Conservation (phyloP, 1,140 invertebrate genomes). For the Drosophila equinoxialis region DNA sequence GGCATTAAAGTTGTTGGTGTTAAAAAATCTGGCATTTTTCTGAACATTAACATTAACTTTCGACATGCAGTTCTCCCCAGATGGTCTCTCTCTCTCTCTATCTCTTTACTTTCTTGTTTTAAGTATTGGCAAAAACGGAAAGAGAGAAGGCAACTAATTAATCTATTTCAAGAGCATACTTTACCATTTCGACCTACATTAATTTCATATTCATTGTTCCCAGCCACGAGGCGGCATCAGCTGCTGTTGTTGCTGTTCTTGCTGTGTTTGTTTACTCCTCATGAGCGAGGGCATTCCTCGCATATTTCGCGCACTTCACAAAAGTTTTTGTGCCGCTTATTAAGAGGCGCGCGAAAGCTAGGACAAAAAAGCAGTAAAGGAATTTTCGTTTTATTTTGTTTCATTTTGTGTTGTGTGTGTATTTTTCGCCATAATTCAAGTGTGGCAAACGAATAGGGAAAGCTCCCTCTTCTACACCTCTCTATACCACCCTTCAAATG, state of each 20-base stretch:
- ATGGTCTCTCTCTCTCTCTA: neutral
- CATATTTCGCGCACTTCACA: constrained; percentile 75
- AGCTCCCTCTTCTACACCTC: neutral
- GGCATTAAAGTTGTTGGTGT: constrained; percentile 1
- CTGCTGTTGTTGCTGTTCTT: constrained; percentile 22
- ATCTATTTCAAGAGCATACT: constrained; percentile 76
- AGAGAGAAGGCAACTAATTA: constrained; percentile 53
- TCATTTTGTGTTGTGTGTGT: neutral
- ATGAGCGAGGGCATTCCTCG: constrained; percentile 26
- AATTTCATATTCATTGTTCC: constrained; percentile 77
- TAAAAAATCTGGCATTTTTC: neutral
- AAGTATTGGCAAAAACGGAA: neutral
- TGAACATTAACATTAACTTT: neutral
- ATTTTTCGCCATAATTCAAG: constrained; percentile 69
- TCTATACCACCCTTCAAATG: too few species aligned
- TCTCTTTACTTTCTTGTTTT: neutral
- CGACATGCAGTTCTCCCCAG: neutral
- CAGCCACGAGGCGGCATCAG: constrained; percentile 24
- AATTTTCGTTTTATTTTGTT: constrained; percentile 37
- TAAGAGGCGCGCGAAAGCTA: constrained; percentile 49
- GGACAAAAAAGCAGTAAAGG: constrained; percentile 52
- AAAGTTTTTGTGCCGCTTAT: constrained; percentile 74
- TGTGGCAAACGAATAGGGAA: constrained; percentile 54
- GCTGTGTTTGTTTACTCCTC: neutral
- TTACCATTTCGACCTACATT: constrained; percentile 79